Evolutionary conservation across 2,797 vertebrate species (phyloP).

Genomic region (Microctenopoma steveboyesi): DNA sequence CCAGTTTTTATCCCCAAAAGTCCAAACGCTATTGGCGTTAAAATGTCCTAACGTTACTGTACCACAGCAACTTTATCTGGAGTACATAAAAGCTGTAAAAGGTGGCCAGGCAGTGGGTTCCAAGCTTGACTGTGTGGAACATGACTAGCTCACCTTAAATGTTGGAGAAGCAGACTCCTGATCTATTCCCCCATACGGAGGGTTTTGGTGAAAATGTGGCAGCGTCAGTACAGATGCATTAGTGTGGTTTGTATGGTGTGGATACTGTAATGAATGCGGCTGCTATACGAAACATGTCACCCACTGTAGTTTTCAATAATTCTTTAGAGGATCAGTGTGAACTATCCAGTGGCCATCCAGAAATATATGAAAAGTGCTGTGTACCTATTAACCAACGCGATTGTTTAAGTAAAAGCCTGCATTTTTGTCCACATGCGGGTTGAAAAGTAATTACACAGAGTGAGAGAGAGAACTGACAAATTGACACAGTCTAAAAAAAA

Average conservation of each 20-base stretch:
- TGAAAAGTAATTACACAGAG: conserved; percentile 35
- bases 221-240: not conserved
- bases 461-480: conserved; percentile 28
- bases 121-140: not conserved
- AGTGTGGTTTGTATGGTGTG: not conserved
- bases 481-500: conserved; percentile 11
- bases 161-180: not conserved
- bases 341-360: not conserved
- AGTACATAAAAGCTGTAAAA: not conserved
- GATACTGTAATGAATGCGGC: not conserved
- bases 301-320: not conserved
- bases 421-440: conserved; percentile 4
- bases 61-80: not conserved
- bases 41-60: too few species aligned
- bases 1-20: too few species aligned
- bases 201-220: conserved; percentile 4
- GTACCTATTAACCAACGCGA: conserved; percentile 1
- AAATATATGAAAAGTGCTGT: not conserved
- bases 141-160: not conserved
- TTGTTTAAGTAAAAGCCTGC: conserved; percentile 14
- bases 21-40: too few species aligned
- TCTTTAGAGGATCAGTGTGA: conserved; percentile 6
- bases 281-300: not conserved
- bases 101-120: not conserved
- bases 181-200: not conserved